Evolutionary conservation across 1,140 invertebrate genomes (phyloP), one percentile per base, ranked within the genome.

Genomic region (Campodea augens): DNA sequence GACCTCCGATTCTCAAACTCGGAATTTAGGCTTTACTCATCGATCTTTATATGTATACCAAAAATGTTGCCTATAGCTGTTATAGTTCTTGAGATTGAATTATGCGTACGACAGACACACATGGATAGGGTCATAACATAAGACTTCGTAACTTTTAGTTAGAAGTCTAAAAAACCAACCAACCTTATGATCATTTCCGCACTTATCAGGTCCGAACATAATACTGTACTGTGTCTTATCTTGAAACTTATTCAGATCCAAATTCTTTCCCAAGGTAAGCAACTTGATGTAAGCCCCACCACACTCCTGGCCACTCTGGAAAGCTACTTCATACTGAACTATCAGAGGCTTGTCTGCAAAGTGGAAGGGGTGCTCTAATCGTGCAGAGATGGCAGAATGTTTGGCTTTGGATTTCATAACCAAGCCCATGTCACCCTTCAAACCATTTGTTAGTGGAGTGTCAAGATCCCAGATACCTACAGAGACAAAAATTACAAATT

Each of bases 121-220:
- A n/a, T n/a, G n/a, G n/a, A n/a, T n/a, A n/a, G n/a, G n/a, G n/a
- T n/a, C n/a, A n/a, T n/a, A n/a, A n/a, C n/a, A n/a, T n/a, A n/a
- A n/a, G n/a, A n/a, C n/a, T n/a, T n/a, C n/a, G n/a, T n/a, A n/a
- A n/a, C n/a, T n/a, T n/a, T n/a, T n/a, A n/a, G n/a, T n/a, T n/a
- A n/a, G n/a, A n/a, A n/a, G n/a, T n/a, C n/a, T n/a, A n/a, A n/a
- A n/a, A n/a, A n/a, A n/a, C n/a, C n/a, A n/a, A n/a, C n/a, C n/a
- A 39, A 79, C 75, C 65, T 97, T 96, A 54, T 84, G 75, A 62
- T 93, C 87, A 57, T 81, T 87, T 45, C 93, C 93, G 69, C 95
- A 99, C 64, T 98, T 98, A 67, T 98, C 95, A 7, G 95, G 95
- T 1, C 93, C 95, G 69, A 98, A 98, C 95, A 98, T 98, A 55